phyloP scores from a whole-genome alignment of 2,113 vertebrate genomes.

The Brevimyrus niger region DNA sequence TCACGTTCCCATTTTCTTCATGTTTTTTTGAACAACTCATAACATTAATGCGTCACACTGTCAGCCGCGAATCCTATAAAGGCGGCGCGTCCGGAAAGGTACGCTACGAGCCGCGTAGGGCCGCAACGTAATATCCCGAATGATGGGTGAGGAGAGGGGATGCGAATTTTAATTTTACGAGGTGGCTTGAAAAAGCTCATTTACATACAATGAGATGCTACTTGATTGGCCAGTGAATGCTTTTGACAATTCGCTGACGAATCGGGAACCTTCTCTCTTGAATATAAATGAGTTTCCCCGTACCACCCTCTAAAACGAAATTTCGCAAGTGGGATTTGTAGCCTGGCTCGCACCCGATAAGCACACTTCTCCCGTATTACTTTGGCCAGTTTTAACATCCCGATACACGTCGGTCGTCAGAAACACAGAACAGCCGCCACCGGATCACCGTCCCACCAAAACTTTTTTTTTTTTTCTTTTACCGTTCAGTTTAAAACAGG shows the following conservation, averaged over 20 bases:
- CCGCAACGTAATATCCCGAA: neutral
- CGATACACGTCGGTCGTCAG: neutral
- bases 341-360: neutral
- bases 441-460: neutral
- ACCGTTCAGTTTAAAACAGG: neutral
- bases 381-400: neutral
- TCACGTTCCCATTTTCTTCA: slow-evolving; percentile 36
- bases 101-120: neutral
- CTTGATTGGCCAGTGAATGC: neutral
- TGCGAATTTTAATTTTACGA: neutral
- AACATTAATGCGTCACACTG: slow-evolving; percentile 1
- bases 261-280: neutral
- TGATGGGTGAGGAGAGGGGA: neutral
- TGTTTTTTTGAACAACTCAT: slow-evolving; percentile 8
- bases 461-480: neutral
- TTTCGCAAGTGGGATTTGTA: neutral
- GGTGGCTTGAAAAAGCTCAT: neutral
- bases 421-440: neutral
- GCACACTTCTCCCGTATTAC: neutral
- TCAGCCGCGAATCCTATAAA: slow-evolving; percentile 9
- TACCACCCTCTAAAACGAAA: neutral
- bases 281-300: neutral
- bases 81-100: slow-evolving; percentile 9
- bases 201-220: too few species aligned
- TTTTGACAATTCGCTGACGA: neutral